Evolutionary conservation across 2,888 invertebrate genomes (phyloP), one percentile per base, ranked within the genome.

Genomic region (Lomographa bimaculata): DNA sequence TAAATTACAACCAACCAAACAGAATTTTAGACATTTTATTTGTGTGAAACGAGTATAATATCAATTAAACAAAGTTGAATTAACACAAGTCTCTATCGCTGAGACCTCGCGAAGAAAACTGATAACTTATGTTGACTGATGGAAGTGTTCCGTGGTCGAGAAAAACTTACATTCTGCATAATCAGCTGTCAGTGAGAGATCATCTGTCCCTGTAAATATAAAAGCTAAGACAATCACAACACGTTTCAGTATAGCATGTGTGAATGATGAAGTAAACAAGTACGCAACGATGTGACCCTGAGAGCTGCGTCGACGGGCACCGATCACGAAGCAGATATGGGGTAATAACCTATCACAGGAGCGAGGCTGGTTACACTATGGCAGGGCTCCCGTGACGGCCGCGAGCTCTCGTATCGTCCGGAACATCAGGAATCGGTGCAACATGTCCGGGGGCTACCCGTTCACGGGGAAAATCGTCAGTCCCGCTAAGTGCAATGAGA

Each of bases 121-220:
- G 56, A 71, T 72, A 77, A 75, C 68, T 61, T 69, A 68, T 69
- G 63, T 69, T 71, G 71, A 72, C 81, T 73, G 68, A 84, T 86
- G 81, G 78, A 86, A 81, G 83, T 82, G 81, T 73, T 78, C 72
- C 79, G 82, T 81, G 79, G 72, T 77, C 71, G 68, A 82, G 84
- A 83, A 89, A 87, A 89, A 85, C 87, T 82, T 81, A 80, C 86
- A 84, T 83, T 89, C 87, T 86, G 85, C 89, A 89, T 89, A 89
- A 89, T 89, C 89, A 89, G 89, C 89, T 89, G 90, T 90, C 89
- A 90, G 80, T 85, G 85, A 89, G 79, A 84, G 83, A 89, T 89
- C 89, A 89, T 87, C 89, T 89, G 89, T 89, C 85, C 77, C 79
- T 85, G 89, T 89, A 89, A 87, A 89, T 89, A 89, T 83, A 80